Percentiles rank a stretch among this genome's conserved stretches.
Conservation (phyloP, 2,113 vertebrate genomes). For the Labeo rohita region DNA sequence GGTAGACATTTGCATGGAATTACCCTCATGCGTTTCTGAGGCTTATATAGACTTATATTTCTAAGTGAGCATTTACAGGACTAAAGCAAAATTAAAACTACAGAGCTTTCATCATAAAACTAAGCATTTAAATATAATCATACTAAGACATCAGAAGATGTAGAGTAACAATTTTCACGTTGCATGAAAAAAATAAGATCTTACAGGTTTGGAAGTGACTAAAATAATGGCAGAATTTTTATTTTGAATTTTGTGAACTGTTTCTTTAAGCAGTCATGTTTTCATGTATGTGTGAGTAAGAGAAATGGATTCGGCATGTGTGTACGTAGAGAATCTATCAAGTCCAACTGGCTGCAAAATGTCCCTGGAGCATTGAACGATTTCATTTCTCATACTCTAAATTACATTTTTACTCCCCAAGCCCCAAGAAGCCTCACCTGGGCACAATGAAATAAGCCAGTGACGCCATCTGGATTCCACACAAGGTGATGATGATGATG, state of each 20-base stretch:
- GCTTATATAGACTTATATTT: too few species aligned
- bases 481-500: constrained; percentile 11
- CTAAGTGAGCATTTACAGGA: too few species aligned
- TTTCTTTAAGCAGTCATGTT: not conserved
- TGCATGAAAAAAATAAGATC: not conserved
- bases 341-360: constrained; percentile 16
- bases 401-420: constrained; percentile 33
- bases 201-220: not conserved
- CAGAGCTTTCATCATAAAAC: too few species aligned
- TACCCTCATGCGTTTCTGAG: too few species aligned
- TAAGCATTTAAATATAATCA: too few species aligned
- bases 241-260: not conserved
- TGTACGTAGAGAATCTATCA: constrained; percentile 11
- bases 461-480: constrained; percentile 17
- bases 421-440: constrained; percentile 13
- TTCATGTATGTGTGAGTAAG: constrained; percentile 9
- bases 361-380: constrained; percentile 29
- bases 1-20: too few species aligned
- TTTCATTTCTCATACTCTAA: constrained; percentile 42
- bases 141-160: too few species aligned
- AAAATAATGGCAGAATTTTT: not conserved
- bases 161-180: not conserved
- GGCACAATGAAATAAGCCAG: constrained; percentile 13
- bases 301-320: constrained; percentile 12
- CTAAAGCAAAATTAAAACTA: too few species aligned